Conservation (phyloP, 1,140 invertebrate species). For the Dolichoris vasculosae region DNA sequence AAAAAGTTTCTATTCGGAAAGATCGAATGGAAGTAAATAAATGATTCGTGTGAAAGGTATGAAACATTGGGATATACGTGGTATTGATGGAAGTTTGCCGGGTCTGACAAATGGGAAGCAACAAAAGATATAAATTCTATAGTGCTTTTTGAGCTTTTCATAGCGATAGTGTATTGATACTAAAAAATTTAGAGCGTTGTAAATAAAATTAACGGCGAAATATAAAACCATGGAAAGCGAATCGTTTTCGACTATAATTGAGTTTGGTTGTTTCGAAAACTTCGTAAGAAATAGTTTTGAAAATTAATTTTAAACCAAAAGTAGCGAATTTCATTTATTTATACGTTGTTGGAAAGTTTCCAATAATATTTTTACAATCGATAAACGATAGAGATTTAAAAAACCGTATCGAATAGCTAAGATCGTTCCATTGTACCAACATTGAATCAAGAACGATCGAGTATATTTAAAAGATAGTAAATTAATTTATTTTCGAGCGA, state of each 20-base stretch:
- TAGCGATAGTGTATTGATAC: conserved; percentile 13
- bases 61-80: background rate
- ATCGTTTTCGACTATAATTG: background rate
- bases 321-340: background rate
- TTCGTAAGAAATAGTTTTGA: background rate
- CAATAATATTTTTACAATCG: background rate
- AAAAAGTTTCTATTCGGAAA: background rate
- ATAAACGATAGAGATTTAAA: no score
- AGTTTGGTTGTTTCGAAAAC: background rate
- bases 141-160: conserved; percentile 7
- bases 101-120: conserved; percentile 17
- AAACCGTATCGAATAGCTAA: background rate
- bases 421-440: no score
- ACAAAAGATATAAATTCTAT: conserved; percentile 26
- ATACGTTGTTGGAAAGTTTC: background rate
- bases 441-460: no score
- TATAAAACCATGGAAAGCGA: background rate
- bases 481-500: no score
- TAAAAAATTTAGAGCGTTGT: conserved; percentile 23
- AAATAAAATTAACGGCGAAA: conserved; percentile 5
- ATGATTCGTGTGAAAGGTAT: conserved; percentile 8
- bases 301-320: background rate
- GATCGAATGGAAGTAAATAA: conserved; percentile 17
- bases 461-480: no score
- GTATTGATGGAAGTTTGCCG: background rate